phyloP scores from a whole-genome alignment of 2,888 invertebrate species.

The Galeruca laticollis region DNA sequence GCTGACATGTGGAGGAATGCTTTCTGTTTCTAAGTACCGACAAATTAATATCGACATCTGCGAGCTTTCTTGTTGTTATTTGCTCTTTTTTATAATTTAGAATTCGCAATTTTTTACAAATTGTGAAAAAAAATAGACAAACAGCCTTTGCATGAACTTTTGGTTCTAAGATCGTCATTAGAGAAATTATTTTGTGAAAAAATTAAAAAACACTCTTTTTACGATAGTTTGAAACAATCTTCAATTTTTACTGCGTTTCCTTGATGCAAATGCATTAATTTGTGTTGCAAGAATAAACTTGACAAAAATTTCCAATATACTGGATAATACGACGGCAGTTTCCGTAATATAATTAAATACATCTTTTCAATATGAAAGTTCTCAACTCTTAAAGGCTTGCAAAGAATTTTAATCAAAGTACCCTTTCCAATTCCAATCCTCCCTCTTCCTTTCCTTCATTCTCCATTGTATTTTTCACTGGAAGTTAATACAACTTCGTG shows the following conservation, averaged over 20 bases:
- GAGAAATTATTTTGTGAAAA: not conserved
- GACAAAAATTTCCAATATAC: constrained; percentile 16
- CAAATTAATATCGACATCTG: constrained; percentile 31
- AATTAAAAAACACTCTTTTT: too few relatives aligned
- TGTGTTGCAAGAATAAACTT: not conserved
- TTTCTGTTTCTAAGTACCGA: constrained; percentile 27
- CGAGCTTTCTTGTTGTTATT: constrained; percentile 23
- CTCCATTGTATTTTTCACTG: constrained; percentile 34
- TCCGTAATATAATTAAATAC: constrained; percentile 50
- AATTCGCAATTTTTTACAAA: not conserved
- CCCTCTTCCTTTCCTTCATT: constrained; percentile 9
- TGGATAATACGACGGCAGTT: constrained; percentile 35
- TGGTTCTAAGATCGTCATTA: not conserved
- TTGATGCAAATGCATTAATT: not conserved
- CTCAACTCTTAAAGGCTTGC: constrained; percentile 41
- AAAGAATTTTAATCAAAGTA: constrained; percentile 44
- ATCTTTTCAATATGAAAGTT: constrained; percentile 52
- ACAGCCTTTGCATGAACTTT: not conserved
- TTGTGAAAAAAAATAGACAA: not conserved
- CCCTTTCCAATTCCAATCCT: constrained; percentile 22
- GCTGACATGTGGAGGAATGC: constrained; percentile 30
- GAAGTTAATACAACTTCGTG: constrained; percentile 34
- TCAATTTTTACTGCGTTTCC: not conserved
- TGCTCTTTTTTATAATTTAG: not conserved
- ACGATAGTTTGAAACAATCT: not conserved